Base-by-base conservation (phyloP, 2,888 invertebrate species). In the Lasioglossum pauxillum region DNA sequence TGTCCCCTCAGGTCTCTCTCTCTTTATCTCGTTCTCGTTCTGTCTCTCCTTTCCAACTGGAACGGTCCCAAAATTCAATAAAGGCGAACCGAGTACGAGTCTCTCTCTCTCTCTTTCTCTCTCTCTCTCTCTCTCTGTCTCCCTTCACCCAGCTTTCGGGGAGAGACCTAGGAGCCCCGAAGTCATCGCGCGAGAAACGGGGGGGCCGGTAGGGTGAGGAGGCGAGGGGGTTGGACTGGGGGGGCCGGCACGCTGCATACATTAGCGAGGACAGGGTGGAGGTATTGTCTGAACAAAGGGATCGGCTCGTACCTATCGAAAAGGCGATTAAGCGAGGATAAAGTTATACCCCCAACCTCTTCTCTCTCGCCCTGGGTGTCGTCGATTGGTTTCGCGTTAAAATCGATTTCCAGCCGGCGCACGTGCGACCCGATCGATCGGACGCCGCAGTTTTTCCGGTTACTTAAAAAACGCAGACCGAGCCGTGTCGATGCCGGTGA, bases 31-130 rank as follows among this genome's bases (percentile, higher is more conserved):
- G 4, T 19, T 69, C 74, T 85, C 86, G 88, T 85, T 83, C 82
- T 57, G 31, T 82, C 82, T 83, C 78, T 46, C 74, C 78, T 78
- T 87, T 85, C 83, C 90, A 90, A 92, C 93, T 93, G 93, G 92
- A 94, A 94, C 93, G 92, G 93, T 92, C 94, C 94, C 94, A 94
- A 95, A 95, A 95, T 95, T 95, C 94, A 95, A 95, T 95, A 95
- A 95, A 94, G 93, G 91, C 92, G 92, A 93, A 94, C 93, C 23
- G 93, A 94, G 93, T 90, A 90, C 90, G 86, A 90, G 31, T 31
- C 91, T 84, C 87, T 90, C 84, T 91, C 89, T 88, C 87, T 88
- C 92, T 92, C 92, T 90, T 90, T 86, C 87, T 78, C 85, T 27
- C 60, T 60, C 90, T 90, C 90, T n/a, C n/a, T 86, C 87, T 78